Conservation (phyloP, 2,113 vertebrate genomes). For the Chionodraco myersi region DNA sequence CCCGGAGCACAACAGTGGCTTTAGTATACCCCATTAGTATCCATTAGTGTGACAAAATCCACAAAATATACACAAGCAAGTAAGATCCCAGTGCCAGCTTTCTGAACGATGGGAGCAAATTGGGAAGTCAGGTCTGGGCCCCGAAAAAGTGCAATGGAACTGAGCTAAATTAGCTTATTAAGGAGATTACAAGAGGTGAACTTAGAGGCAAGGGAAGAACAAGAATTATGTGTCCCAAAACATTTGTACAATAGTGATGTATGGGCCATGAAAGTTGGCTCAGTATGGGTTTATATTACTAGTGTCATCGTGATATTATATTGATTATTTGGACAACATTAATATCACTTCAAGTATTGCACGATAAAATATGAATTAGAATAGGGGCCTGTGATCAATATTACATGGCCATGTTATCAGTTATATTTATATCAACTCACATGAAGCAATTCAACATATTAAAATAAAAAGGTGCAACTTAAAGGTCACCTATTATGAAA, state of each 20-base stretch:
- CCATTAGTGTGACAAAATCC: constrained; percentile 69
- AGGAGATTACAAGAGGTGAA: constrained; percentile 40
- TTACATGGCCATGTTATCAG: too few relatives aligned
- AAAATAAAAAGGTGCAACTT: too few relatives aligned
- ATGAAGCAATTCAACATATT: too few relatives aligned
- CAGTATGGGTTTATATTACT: neutral
- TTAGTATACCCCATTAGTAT: constrained; percentile 63
- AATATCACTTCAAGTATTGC: too few relatives aligned
- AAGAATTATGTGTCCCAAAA: constrained; percentile 2
- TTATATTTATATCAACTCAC: too few relatives aligned
- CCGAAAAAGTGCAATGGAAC: constrained; percentile 52
- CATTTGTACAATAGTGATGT: neutral
- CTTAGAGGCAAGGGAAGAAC: constrained; percentile 4
- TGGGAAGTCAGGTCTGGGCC: constrained; percentile 41
- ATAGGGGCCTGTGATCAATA: too few relatives aligned
- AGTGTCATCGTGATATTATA: too few relatives aligned
- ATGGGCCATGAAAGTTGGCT: neutral
- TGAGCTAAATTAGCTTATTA: constrained; percentile 64
- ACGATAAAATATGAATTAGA: too few relatives aligned
- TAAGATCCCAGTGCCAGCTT: constrained; percentile 42
- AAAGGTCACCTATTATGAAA: too few relatives aligned
- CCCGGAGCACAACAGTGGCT: constrained; percentile 42
- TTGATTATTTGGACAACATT: too few relatives aligned
- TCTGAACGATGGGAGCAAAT: constrained; percentile 46
- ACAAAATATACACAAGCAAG: constrained; percentile 70